Evolutionary conservation across 2,888 invertebrate species (phyloP).

Genomic region (Vannuccia rotundouncinata): DNA sequence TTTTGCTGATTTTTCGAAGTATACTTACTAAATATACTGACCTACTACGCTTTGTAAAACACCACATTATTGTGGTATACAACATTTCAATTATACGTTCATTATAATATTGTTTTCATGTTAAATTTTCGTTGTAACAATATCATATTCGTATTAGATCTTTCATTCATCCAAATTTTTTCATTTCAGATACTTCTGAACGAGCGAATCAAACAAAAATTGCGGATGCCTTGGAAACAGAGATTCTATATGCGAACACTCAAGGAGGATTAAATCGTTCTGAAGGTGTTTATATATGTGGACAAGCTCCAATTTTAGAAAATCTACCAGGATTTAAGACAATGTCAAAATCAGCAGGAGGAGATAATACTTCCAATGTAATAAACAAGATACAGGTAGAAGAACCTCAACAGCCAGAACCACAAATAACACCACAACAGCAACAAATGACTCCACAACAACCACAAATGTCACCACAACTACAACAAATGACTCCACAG

Average conservation of each 20-base stretch:
- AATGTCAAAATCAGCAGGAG: neutral
- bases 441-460: neutral
- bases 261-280: slow-evolving; percentile 28
- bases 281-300: neutral
- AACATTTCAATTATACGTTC: neutral
- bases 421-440: neutral
- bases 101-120: neutral
- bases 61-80: too few relatives aligned
- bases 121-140: neutral
- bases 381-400: neutral
- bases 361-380: neutral
- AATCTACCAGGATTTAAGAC: neutral
- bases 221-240: neutral
- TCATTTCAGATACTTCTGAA: slow-evolving; percentile 13
- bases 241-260: slow-evolving; percentile 34
- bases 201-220: neutral
- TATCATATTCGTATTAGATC: neutral
- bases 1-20: too few relatives aligned
- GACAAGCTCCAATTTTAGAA: slow-evolving; percentile 8
- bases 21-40: too few relatives aligned
- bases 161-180: neutral
- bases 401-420: neutral
- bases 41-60: too few relatives aligned
- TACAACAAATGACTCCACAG: neutral
- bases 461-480: neutral